Evolutionary conservation across 1,140 invertebrate species (phyloP).

Genomic region (Trachymyrmex cornetzi): DNA sequence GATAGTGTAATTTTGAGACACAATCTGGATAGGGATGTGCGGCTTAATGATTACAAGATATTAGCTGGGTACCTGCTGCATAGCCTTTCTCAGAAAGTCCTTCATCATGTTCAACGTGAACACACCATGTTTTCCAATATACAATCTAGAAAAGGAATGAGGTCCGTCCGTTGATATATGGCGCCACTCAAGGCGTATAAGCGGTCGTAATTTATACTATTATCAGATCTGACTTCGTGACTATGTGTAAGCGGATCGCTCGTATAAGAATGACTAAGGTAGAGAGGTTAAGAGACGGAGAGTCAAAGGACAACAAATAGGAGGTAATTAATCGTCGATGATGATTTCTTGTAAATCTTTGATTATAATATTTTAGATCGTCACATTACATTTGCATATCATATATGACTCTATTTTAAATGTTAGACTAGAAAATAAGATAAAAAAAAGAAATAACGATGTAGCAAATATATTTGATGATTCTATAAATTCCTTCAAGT

Average conservation of each 20-base stretch:
- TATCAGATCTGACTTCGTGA: conserved; percentile 75
- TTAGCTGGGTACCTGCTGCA: conserved; percentile 62
- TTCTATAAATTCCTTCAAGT: no score
- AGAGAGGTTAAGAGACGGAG: conserved; percentile 7
- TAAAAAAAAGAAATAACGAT: neutral
- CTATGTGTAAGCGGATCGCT: conserved; percentile 65
- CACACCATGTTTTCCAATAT: conserved; percentile 79
- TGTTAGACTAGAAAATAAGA: neutral
- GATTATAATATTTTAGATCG: conserved; percentile 2
- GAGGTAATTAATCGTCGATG: conserved; percentile 25
- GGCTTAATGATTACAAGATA: conserved; percentile 74
- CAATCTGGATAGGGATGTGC: conserved; percentile 54
- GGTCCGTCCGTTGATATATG: conserved; percentile 73
- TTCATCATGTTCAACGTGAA: conserved; percentile 77
- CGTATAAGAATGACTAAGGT: conserved; percentile 13
- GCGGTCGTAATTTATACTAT: conserved; percentile 77
- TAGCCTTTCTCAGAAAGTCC: conserved; percentile 44
- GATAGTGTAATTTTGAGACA: conserved; percentile 57
- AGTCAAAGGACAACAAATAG: neutral
- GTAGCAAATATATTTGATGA: neutral
- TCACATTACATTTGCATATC: neutral
- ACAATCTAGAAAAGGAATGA: conserved; percentile 78
- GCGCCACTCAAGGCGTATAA: conserved; percentile 76
- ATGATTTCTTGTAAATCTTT: conserved; percentile 9
- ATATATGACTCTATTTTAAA: neutral